Base-by-base conservation (phyloP, 2,797 vertebrate genomes). In the Borostomias antarcticus region DNA sequence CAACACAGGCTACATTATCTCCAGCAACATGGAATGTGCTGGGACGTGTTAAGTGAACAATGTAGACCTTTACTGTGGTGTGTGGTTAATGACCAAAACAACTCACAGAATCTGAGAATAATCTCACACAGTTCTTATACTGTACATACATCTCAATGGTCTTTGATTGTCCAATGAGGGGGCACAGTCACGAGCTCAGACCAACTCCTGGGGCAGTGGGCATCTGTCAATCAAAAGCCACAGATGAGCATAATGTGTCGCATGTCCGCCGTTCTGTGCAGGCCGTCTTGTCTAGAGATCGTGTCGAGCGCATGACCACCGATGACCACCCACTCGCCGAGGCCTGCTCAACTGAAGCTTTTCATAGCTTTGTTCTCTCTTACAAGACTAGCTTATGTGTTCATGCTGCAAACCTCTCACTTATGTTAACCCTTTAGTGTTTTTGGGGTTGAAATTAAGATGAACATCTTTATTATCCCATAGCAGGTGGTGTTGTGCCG, bases 201-300 rank as follows among this genome's bases (percentile, higher is more conserved):
- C 35, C 57, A 51, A 47, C 17, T 30, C n/a, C 50, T n/a, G 43
- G 29, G 6, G 21, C 26, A 21, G 63, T 65, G 52, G 56, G 65
- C 17, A 23, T 50, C 65, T 52, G 58, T 54, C 50, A 62, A 23
- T 68, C 50, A 62, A 43, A 32, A 51, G 4, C 19, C 50, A 30
- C 10, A 9, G 1, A 4, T 21, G 25, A 19, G 4, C 40, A n/a
- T 33, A 28, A 62, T 56, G 6, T 48, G 64, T 60, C 21, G 52
- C 47, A 33, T 48, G 57, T 51, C 21, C n/a, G 15, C 32, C 17
- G 11, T 23, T 17, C 11, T 29, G 26, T 11, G 13, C n/a, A n/a
- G n/a, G n/a, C n/a, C n/a, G 6, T 30, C 13, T 54, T 13, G 32
- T 4, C 1, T 9, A 13, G 50, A 19, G 23, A 68, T 52, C 52